phyloP scores from a whole-genome alignment of 2,113 vertebrate genomes.

The Acrocephalus arundinaceus region DNA sequence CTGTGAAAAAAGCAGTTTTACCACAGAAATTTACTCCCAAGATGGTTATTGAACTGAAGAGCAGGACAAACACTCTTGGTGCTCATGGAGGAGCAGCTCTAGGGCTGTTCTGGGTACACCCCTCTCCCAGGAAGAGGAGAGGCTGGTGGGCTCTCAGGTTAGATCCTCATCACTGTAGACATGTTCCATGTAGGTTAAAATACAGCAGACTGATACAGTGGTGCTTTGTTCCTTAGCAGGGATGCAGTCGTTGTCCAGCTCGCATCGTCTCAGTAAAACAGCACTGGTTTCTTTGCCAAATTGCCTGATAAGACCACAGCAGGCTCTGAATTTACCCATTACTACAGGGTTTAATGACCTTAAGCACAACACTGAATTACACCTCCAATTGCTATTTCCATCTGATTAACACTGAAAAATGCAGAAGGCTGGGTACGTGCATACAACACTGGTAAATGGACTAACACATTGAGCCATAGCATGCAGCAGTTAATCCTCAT shows the following conservation, averaged over 20 bases:
- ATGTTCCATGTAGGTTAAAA: background rate
- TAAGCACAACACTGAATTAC: slow-evolving; percentile 38
- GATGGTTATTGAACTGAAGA: background rate
- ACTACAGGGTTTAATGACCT: slow-evolving; percentile 19
- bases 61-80: background rate
- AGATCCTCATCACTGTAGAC: background rate
- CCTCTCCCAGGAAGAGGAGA: background rate
- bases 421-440: background rate
- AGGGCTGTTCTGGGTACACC: background rate
- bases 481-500: background rate
- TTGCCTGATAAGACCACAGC: background rate
- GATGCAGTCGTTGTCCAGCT: background rate
- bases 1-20: background rate
- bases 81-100: background rate
- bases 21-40: background rate
- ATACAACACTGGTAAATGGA: background rate
- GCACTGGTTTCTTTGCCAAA: background rate
- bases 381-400: slow-evolving; percentile 20
- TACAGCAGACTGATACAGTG: background rate
- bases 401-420: slow-evolving; percentile 49
- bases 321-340: slow-evolving; percentile 16
- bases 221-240: background rate
- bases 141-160: background rate
- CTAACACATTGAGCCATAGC: background rate
- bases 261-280: background rate